Evolutionary conservation across 2,888 invertebrate genomes (phyloP), one percentile per base, ranked within the genome.

Genomic region (Catonia carolina): DNA sequence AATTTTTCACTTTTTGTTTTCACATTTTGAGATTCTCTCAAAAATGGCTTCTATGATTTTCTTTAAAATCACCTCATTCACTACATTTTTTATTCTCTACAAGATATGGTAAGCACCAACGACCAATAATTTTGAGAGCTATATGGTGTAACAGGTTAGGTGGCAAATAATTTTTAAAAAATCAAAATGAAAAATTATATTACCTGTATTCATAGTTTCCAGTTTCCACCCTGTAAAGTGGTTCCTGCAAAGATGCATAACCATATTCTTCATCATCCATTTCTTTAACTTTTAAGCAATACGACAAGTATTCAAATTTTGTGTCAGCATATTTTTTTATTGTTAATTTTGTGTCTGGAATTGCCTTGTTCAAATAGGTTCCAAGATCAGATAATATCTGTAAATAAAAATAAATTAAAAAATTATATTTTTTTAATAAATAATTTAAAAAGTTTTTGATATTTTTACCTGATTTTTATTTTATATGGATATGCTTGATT

Each of bases 211-310:
- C 99, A 74, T 99, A 99, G 72, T 99, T 99, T 42, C 99, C 99
- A 0, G 98, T 98, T 74, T 99, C 99, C 0, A 99, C 94, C 39
- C 99, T 80, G 71, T 99, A 99, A 35, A 99, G 75, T 0, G 97
- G 96, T 70, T 99, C 99, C 69, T 97, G 95, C 12, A 98, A 69
- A 0, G 90, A 85, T 5, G 87, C 88, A 69, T 90, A 97, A 45
- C 90, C 91, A 64, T 94, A 93, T 68, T 98, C 97, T 70, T 99
- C 99, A 69, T 99, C 99, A 66, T 99, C 99, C 91, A 99, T 90
- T 74, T 99, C 99, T 71, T 99, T 99, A 0, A 99, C 95, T 76
- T 99, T 99, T 56, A 99, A 77, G 69, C 99, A 99, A 71, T 99
- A 99, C 0, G 98, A 98, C 55, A 99, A 76, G 72, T 99, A 99